Evolutionary conservation across 2,888 invertebrate species (phyloP), one percentile per base, ranked within the genome.

Genomic region (Branchipolynoe longqiensis): DNA sequence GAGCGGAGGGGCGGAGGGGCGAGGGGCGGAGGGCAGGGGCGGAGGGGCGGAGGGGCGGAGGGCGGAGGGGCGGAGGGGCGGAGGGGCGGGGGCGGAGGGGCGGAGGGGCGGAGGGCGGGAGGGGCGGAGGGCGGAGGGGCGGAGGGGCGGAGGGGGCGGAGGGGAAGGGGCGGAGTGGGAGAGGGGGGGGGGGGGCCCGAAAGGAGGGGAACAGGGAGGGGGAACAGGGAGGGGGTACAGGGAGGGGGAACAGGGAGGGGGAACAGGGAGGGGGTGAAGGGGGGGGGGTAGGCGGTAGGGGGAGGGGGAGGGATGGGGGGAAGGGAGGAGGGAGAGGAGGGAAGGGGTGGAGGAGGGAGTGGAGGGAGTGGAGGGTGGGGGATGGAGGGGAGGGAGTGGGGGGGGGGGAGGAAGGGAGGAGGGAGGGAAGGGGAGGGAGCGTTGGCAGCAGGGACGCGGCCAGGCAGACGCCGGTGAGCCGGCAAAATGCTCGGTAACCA

Each of bases 401-500:
- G 2, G 69, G 69, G 38, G 38, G 0, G 18, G 69, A 12, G 62
- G 22, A 62, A 38, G 18, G 38, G 69, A 36, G 3, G 33, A n/a
- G 18, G 48, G 48, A 48, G 48, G 38, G 69, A 69, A 12, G n/a
- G 18, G 69, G 18, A 38, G 69, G 69, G 69, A 69, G 33, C 36
- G 36, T 48, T 8, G 48, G 48, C 48, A 48, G 48, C 8, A 48
- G 8, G 48, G 48, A 18, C 8, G 48, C 8, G 48, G 48, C 48
- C 48, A 48, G 48, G 8, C 48, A 12, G 36, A 33, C 38, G 12
- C 38, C 69, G 69, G n/a, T 69, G 69, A 33, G 69, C 38, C 38
- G 69, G 38, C 36, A 36, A 69, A 69, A 69, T 38, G 69, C 36
- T 62, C 3, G 38, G n/a, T 62, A 62, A 62, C 48, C 48, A 48